A percentile compares a stretch with the other conserved stretches of the same genome.
These are phyloP conservation scores for Gymnobelideus leadbeateri DNA, from an alignment of 2,113 vertebrate species.

Conservation along the genomic window DNA sequence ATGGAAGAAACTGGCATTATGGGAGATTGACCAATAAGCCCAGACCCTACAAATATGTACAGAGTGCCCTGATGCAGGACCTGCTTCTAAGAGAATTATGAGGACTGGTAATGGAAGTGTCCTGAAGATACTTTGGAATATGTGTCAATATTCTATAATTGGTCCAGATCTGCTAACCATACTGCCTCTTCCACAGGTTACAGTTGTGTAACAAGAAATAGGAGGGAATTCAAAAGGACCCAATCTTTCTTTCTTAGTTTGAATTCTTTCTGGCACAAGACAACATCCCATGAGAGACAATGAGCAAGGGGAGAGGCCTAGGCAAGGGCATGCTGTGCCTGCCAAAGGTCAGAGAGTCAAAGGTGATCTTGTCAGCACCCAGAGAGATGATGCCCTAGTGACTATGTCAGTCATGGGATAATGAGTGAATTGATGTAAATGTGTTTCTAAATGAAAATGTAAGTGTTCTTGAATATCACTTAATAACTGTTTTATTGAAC, in stretches of 20 bases:
- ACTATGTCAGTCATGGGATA: neutral
- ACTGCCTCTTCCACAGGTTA: neutral
- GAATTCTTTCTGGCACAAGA: neutral
- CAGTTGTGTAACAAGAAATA: neutral
- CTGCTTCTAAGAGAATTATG: neutral
- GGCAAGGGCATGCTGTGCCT: neutral
- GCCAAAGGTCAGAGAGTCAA: neutral
- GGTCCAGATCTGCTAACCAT: neutral
- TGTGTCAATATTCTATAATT: neutral
- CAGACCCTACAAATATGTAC: neutral
- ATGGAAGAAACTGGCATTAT: neutral
- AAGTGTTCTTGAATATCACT: constrained; percentile 67
- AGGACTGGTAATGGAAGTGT: neutral
- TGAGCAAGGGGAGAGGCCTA: neutral
- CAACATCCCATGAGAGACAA: neutral
- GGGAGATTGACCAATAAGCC: neutral
- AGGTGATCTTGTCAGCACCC: neutral
- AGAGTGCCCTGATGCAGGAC: neutral
- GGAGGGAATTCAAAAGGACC: neutral
- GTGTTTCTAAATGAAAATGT: constrained; percentile 61
- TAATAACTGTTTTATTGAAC: constrained; percentile 72
- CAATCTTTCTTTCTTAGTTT: neutral
- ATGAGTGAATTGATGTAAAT: constrained; percentile 35
- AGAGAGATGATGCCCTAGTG: neutral
- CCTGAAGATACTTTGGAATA: neutral